A percentile compares a stretch with the other conserved stretches of the same genome.
Evolutionary conservation across 1,140 invertebrate species (phyloP).

Genomic region (Chymomyza costata): DNA sequence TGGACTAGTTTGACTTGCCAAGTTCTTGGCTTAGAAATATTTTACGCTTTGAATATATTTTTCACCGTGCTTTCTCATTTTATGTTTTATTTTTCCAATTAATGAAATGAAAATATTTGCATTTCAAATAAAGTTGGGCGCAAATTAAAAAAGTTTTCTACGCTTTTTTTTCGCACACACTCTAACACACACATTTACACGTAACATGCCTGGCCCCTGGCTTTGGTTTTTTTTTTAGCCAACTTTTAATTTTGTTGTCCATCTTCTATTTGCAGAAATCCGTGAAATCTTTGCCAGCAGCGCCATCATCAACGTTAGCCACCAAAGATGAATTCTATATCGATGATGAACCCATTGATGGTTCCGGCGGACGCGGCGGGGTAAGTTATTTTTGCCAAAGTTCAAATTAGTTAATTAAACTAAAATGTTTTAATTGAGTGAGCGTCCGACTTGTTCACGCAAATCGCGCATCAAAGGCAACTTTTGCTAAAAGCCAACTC

Average conservation of each 20-base stretch:
- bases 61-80: constrained; percentile 5
- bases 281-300: constrained; percentile 49
- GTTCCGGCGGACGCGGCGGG: constrained; percentile 76
- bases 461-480: too few species aligned
- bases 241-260: constrained; percentile 4
- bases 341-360: constrained; percentile 76
- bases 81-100: constrained; percentile 36
- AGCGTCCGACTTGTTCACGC: too few species aligned
- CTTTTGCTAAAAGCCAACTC: too few species aligned
- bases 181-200: constrained; percentile 1
- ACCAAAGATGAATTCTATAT: constrained; percentile 75
- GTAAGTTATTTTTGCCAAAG: constrained; percentile 58
- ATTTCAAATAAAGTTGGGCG: constrained; percentile 13
- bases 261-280: constrained; percentile 60
- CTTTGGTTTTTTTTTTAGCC: not conserved
- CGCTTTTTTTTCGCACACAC: not conserved
- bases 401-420: constrained; percentile 34
- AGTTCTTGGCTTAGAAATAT: too few species aligned
- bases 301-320: constrained; percentile 32
- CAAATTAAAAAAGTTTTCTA: constrained; percentile 61
- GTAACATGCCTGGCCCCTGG: too few species aligned
- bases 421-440: constrained; percentile 1
- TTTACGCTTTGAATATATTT: too few species aligned
- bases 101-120: constrained; percentile 63
- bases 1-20: too few species aligned